Percentiles rank a stretch among this genome's conserved stretches.
Conservation (phyloP, 2,888 invertebrate genomes). For the Nudaria mundana region DNA sequence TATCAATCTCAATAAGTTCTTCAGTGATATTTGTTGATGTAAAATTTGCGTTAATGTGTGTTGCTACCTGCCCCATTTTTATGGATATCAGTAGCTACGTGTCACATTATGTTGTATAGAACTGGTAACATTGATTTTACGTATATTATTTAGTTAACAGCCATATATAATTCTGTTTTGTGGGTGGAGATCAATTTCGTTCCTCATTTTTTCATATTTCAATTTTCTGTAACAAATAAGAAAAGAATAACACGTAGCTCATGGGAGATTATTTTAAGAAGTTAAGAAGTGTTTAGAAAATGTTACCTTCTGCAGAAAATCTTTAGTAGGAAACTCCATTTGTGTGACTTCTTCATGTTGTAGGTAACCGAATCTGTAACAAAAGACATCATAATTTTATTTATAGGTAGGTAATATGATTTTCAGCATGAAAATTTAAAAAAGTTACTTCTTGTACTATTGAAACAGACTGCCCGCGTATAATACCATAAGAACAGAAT, state of each 20-base stretch:
- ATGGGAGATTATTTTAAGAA: neutral
- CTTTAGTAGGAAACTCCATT: constrained; percentile 55
- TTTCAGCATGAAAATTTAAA: no score
- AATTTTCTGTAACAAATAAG: constrained; percentile 65
- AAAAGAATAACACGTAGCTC: neutral
- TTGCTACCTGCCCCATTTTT: constrained; percentile 71
- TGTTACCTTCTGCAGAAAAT: constrained; percentile 51
- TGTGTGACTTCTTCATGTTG: constrained; percentile 60
- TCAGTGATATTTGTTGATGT: constrained; percentile 59
- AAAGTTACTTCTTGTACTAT: no score
- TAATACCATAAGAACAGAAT: no score
- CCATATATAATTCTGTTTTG: constrained; percentile 40
- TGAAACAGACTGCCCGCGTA: no score
- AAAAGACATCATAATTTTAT: constrained; percentile 46
- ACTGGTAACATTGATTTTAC: constrained; percentile 23
- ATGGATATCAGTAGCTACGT: constrained; percentile 43
- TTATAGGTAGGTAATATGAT: no score
- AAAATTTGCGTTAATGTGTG: constrained; percentile 54
- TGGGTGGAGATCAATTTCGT: constrained; percentile 37
- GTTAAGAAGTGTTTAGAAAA: no score
- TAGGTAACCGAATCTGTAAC: constrained; percentile 59
- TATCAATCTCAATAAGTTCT: constrained; percentile 56
- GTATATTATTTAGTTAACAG: constrained; percentile 37
- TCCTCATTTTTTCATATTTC: constrained; percentile 49
- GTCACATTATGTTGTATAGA: constrained; percentile 55